Conservation (phyloP, 2,797 vertebrate species). For the Diceros bicornis region DNA sequence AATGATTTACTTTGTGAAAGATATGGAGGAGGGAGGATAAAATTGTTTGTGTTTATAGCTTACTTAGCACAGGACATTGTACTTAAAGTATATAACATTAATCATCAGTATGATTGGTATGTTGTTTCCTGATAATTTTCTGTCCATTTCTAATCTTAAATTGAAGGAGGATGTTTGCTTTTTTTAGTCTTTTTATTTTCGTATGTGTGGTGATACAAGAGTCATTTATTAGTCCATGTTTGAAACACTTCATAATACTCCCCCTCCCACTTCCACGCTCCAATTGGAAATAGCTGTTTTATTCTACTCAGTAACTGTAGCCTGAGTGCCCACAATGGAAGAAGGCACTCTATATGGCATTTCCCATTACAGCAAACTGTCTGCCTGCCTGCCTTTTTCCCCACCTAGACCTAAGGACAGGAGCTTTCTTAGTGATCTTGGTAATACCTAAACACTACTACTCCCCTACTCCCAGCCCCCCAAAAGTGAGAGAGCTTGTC, state of each 20-base stretch:
- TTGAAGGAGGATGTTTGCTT: slow-evolving; percentile 13
- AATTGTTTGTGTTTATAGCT: slow-evolving; percentile 31
- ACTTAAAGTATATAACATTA: slow-evolving; percentile 19
- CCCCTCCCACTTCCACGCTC: not conserved
- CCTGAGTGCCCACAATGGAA: not conserved
- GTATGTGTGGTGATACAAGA: not conserved
- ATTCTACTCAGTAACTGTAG: not conserved
- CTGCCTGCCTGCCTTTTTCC: not conserved
- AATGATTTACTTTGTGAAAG: slow-evolving; percentile 55
- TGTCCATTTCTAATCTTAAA: slow-evolving; percentile 48
- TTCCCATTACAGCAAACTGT: not conserved
- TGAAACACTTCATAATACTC: not conserved
- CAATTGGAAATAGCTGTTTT: not conserved
- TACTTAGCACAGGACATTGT: not conserved
- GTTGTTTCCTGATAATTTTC: slow-evolving; percentile 39
- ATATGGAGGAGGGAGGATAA: not conserved
- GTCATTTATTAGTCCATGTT: slow-evolving; percentile 42
- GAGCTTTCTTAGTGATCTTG: not conserved
- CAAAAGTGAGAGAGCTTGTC: not conserved
- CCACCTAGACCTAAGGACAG: not conserved
- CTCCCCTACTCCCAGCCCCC: accelerated
- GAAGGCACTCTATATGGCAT: not conserved
- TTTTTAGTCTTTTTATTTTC: slow-evolving; percentile 33
- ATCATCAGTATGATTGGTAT: not conserved
- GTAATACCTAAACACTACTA: not conserved